Base-by-base conservation (phyloP, 1,140 invertebrate species). In the Brachionus paranguensis region DNA sequence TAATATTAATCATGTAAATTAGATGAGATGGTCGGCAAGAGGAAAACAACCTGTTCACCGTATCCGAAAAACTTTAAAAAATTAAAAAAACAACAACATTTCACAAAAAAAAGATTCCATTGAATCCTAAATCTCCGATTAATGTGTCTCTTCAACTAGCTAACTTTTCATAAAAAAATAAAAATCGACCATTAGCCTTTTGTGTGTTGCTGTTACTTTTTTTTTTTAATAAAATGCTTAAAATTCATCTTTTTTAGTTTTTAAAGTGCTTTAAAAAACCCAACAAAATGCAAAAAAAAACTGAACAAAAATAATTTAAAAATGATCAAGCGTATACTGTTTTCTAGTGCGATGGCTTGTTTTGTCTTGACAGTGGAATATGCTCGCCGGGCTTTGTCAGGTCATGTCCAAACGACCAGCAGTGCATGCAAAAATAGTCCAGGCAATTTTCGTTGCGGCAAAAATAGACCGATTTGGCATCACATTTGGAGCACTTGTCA, bases 351-450 rank as follows among this genome's bases (percentile, higher is more conserved):
- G 50, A 27, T 81, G 78, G 78, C 27, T 81, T 81, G 33, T 60
- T 81, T 81, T 81, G 78, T 68, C 78, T 81, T 45, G 78, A 81
- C 37, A 81, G n/a, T 14, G 78, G 78, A 27, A 64, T 41, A 17
- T 81, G 78, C 24, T 81, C 78, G 24, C 64, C 64, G 8, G 50
- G 33, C 11, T 45, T 27, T 0, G n/a, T 37, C 17, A 64, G 14
- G n/a, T 81, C 78, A 37, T 81, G 78, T 11, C 64, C n/a, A 60
- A 43, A 81, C 2, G 78, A 64, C 96, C 96, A 98, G 88, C 96
- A 99, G 27, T 91, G 93, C 33, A 93, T 93, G 89, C 96, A 99
- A 89, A 94, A 97, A 88, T 98, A 98, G 91, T 93, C 91, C 89
- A 96, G 95, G 88, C 95, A 96, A 8, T 91, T 89, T 83, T 93